Evolutionary conservation across 2,888 invertebrate genomes (phyloP).

Genomic region (Ditula angustiorana): DNA sequence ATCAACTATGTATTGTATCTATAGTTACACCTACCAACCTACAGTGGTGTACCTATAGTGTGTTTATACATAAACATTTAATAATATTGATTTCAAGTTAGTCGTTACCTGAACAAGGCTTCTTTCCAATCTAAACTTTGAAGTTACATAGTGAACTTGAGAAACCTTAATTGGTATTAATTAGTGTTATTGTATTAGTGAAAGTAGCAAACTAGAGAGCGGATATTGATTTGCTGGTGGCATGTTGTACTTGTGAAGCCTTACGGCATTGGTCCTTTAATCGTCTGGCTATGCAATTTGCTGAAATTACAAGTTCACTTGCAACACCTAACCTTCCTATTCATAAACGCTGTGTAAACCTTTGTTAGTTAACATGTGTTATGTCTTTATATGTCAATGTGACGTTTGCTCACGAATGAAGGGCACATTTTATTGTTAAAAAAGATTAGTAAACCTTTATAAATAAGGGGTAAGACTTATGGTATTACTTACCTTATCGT

Average conservation of each 20-base stretch:
- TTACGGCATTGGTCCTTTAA: constrained; percentile 40
- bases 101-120: not conserved
- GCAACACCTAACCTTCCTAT: no score
- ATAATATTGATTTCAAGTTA: not conserved
- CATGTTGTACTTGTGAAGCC: constrained; percentile 49
- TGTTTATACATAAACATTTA: not conserved
- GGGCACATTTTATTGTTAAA: no score
- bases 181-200: constrained; percentile 61
- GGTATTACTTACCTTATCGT: no score
- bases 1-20: no score
- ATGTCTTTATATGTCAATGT: no score
- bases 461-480: no score
- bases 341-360: no score
- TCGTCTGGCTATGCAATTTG: not conserved
- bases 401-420: no score
- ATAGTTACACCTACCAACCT: no score
- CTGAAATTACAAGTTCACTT: not conserved
- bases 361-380: no score
- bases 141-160: constrained; percentile 4
- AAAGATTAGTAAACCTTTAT: no score
- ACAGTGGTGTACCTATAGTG: no score
- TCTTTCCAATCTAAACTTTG: constrained; percentile 27
- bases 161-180: constrained; percentile 54
- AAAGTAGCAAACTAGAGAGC: constrained; percentile 31
- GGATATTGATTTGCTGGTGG: constrained; percentile 23